Evolutionary conservation across 2,888 invertebrate species (phyloP).

Genomic region (Parasteatoda lunata): DNA sequence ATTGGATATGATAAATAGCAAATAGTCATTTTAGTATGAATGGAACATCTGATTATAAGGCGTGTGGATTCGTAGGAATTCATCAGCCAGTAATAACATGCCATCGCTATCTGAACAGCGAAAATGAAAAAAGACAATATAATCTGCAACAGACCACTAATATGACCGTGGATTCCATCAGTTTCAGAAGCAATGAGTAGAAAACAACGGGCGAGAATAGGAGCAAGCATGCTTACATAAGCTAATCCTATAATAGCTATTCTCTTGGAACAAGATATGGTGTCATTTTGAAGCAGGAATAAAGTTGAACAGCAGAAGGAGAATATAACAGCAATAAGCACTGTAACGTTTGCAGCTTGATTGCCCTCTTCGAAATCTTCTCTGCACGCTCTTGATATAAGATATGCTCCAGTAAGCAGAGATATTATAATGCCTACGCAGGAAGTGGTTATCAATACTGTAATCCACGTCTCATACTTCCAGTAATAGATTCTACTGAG

Average conservation of each 20-base stretch:
- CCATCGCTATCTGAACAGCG: slow-evolving; percentile 73
- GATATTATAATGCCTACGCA: slow-evolving; percentile 81
- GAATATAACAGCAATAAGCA: slow-evolving; percentile 75
- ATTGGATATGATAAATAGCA: slow-evolving; percentile 80
- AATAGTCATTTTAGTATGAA: slow-evolving; percentile 76
- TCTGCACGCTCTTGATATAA: slow-evolving; percentile 80
- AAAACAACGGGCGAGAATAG: slow-evolving; percentile 80
- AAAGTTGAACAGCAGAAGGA: slow-evolving; percentile 75
- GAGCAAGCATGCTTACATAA: slow-evolving; percentile 80
- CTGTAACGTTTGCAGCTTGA: slow-evolving; percentile 77
- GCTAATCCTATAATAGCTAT: slow-evolving; percentile 79
- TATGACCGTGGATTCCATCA: slow-evolving; percentile 81
- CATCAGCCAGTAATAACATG: slow-evolving; percentile 67
- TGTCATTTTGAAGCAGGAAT: slow-evolving; percentile 74
- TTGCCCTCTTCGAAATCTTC: slow-evolving; percentile 80
- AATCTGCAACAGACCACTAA: slow-evolving; percentile 82
- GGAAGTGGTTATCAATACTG: slow-evolving; percentile 81
- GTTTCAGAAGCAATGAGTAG: slow-evolving; percentile 81
- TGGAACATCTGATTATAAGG: slow-evolving; percentile 74
- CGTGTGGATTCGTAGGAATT: slow-evolving; percentile 4
- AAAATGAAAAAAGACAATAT: slow-evolving; percentile 76
- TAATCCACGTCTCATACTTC: slow-evolving; percentile 77
- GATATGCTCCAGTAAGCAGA: slow-evolving; percentile 80
- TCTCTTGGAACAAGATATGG: slow-evolving; percentile 77
- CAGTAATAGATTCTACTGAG: slow-evolving; percentile 45